Evolutionary conservation across 2,888 invertebrate genomes (phyloP).

Genomic region (Nineta flava): DNA sequence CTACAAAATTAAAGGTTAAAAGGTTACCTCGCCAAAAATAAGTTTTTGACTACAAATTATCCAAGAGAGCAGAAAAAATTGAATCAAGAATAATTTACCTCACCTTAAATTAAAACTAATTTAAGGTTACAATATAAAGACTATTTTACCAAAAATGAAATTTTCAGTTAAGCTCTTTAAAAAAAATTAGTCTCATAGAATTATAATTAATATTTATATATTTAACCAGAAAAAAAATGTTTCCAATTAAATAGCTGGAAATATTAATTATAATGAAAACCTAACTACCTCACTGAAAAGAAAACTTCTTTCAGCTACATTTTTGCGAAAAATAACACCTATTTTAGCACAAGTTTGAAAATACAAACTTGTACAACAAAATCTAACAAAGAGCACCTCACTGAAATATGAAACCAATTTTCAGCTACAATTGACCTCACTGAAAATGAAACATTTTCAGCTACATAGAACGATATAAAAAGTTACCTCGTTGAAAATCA

Average conservation of each 20-base stretch:
- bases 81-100: background rate
- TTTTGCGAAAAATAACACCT: background rate
- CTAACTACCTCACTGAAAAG: slow-evolving; percentile 2
- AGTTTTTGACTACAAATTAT: background rate
- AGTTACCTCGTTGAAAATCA: background rate
- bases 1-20: background rate
- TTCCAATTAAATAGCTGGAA: no score
- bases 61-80: no score
- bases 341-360: background rate
- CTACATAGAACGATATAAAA: no score
- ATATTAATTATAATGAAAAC: no score
- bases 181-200: no score
- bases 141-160: background rate
- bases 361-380: background rate
- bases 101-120: background rate
- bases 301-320: slow-evolving; percentile 2
- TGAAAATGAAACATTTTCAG: background rate
- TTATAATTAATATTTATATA: no score
- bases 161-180: no score
- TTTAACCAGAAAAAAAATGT: no score
- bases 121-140: background rate
- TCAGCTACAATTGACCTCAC: background rate
- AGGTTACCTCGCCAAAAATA: background rate
- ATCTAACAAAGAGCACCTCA: background rate
- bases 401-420: background rate